phyloP scores from a whole-genome alignment of 2,888 invertebrate species.

The Tipula unca region DNA sequence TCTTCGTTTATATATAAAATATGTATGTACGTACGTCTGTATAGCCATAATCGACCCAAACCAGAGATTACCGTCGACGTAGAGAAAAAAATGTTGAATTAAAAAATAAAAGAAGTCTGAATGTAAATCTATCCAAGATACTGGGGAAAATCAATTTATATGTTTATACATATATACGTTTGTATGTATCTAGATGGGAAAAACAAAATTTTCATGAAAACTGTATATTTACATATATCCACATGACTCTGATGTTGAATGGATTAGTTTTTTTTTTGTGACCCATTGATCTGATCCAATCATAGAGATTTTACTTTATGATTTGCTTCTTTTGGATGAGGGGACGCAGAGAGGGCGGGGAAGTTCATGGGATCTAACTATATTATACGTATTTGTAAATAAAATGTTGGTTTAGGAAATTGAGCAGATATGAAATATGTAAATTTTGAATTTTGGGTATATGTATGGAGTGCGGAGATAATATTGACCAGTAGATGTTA shows the following conservation, averaged over 20 bases:
- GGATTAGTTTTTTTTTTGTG: neutral
- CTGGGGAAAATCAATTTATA: neutral
- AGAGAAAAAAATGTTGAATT: neutral
- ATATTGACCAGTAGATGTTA: neutral
- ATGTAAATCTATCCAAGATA: neutral
- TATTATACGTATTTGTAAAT: neutral
- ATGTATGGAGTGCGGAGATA: neutral
- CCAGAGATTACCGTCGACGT: neutral
- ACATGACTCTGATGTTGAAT: neutral
- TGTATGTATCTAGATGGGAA: neutral
- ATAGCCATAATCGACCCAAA: neutral
- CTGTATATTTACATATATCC: neutral
- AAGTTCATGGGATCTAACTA: neutral
- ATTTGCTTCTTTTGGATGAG: neutral
- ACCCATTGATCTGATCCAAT: neutral
- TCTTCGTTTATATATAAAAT: neutral
- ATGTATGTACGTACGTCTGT: neutral
- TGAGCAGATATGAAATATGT: neutral
- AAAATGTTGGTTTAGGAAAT: neutral
- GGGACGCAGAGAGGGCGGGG: neutral
- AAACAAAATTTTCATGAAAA: neutral
- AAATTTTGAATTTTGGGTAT: neutral
- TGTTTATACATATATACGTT: no score
- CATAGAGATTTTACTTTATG: neutral
- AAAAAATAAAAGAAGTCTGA: neutral